phyloP scores from a whole-genome alignment of 2,797 vertebrate genomes.

The Parauchenoglanis punctatus region DNA sequence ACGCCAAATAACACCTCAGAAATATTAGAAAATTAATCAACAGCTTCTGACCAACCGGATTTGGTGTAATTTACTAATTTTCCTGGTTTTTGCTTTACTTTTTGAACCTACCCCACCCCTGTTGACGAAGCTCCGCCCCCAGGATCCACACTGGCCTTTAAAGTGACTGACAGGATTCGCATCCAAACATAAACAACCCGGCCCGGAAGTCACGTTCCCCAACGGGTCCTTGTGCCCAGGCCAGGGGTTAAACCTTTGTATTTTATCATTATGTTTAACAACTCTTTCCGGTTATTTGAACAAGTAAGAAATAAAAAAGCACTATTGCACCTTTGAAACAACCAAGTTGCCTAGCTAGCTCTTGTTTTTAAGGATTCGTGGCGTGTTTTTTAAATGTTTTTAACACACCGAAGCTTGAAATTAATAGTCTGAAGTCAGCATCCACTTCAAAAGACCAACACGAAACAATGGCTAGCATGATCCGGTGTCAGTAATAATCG shows the following conservation, averaged over 20 bases:
- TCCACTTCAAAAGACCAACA: background rate
- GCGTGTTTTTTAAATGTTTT: background rate
- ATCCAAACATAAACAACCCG: background rate
- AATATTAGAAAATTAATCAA: background rate
- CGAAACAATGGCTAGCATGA: background rate
- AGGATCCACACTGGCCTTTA: background rate
- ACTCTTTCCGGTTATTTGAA: background rate
- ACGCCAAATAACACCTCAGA: background rate
- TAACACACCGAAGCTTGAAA: background rate
- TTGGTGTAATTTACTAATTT: background rate
- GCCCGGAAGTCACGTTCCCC: background rate
- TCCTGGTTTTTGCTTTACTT: background rate
- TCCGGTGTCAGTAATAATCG: background rate
- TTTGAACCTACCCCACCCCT: background rate
- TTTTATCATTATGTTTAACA: background rate
- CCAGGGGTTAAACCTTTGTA: no score
- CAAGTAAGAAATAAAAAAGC: background rate
- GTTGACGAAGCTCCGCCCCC: background rate
- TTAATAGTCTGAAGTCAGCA: background rate
- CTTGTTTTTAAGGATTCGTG: background rate
- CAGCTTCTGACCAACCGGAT: background rate
- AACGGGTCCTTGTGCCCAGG: background rate
- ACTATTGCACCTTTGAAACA: background rate
- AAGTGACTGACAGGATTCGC: background rate
- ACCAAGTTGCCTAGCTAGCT: background rate